Percentiles rank a stretch among this genome's conserved stretches.
Evolutionary conservation across 1,140 invertebrate genomes (phyloP).

Genomic region (Anagrus nilaparvatae): DNA sequence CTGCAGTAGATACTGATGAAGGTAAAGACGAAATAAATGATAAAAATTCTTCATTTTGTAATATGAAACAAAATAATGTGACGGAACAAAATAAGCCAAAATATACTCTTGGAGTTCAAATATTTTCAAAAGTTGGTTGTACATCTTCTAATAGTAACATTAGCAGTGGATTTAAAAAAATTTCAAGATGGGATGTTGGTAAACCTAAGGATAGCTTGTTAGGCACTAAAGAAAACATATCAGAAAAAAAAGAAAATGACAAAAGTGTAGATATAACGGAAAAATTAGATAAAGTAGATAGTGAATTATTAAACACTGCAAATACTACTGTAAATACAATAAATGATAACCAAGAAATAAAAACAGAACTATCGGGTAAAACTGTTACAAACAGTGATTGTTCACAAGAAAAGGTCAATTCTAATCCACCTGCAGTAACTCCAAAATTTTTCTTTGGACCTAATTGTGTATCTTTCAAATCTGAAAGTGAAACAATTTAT

Average conservation of each 20-base stretch:
- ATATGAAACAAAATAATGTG: too few relatives aligned
- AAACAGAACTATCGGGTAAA: too few relatives aligned
- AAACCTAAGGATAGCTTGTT: constrained; percentile 26
- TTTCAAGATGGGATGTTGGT: constrained; percentile 43
- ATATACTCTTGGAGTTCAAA: constrained; percentile 39
- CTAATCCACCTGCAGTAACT: constrained; percentile 19
- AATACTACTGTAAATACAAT: too few relatives aligned
- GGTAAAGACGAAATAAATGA: background rate
- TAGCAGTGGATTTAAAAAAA: constrained; percentile 28
- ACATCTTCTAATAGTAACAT: too few relatives aligned
- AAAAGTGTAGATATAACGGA: constrained; percentile 6
- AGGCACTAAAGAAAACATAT: constrained; percentile 35
- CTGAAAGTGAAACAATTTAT: background rate
- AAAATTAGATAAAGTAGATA: too few relatives aligned
- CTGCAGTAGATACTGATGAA: background rate
- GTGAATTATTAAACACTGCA: too few relatives aligned
- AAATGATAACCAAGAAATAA: too few relatives aligned
- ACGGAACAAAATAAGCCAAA: constrained; percentile 23
- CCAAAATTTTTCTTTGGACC: constrained; percentile 42
- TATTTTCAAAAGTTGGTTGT: constrained; percentile 28
- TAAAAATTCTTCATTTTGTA: too few relatives aligned
- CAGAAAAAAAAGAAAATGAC: constrained; percentile 15
- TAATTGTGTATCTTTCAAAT: constrained; percentile 35
- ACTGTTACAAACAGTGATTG: too few relatives aligned
- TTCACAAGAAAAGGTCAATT: too few relatives aligned